Conservation (phyloP, 2,888 invertebrate genomes). For the Drosophila pseudotakahashii region DNA sequence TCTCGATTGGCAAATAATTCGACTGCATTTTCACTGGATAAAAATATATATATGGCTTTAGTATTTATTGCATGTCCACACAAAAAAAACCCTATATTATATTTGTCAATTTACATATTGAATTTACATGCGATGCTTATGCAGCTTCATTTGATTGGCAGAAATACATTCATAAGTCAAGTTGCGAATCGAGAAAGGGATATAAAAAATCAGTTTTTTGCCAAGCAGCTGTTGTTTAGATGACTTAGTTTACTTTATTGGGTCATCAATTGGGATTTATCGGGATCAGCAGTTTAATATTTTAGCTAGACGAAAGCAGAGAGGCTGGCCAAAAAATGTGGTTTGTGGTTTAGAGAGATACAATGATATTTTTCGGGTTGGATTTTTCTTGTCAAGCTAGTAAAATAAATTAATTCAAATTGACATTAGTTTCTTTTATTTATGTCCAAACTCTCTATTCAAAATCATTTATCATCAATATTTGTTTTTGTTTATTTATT, state of each 20-base stretch:
- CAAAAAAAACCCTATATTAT: background rate
- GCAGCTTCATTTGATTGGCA: constrained; percentile 52
- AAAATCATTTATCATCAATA: too few relatives aligned
- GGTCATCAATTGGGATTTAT: constrained; percentile 6
- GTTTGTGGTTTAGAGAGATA: background rate
- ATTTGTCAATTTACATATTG: constrained; percentile 45
- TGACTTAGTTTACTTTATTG: constrained; percentile 17
- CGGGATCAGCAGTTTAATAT: constrained; percentile 10
- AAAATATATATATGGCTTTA: constrained; percentile 32
- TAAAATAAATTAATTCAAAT: background rate
- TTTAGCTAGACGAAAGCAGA: background rate
- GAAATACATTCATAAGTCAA: constrained; percentile 16
- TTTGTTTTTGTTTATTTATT: too few relatives aligned
- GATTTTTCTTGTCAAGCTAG: background rate
- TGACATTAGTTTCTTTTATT: background rate
- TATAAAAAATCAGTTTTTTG: background rate
- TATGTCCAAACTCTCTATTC: background rate
- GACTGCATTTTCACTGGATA: constrained; percentile 34
- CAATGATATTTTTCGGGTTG: background rate
- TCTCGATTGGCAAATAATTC: constrained; percentile 35
- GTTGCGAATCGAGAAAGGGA: background rate
- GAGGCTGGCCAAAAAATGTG: background rate
- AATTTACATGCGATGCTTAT: constrained; percentile 30
- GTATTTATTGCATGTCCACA: constrained; percentile 39
- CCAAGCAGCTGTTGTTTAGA: constrained; percentile 28